A percentile compares a stretch with the other conserved stretches of the same genome.
These are phyloP conservation scores for Megaleporinus macrocephalus DNA, from an alignment of 2,113 vertebrate genomes.

Conservation along the genomic window DNA sequence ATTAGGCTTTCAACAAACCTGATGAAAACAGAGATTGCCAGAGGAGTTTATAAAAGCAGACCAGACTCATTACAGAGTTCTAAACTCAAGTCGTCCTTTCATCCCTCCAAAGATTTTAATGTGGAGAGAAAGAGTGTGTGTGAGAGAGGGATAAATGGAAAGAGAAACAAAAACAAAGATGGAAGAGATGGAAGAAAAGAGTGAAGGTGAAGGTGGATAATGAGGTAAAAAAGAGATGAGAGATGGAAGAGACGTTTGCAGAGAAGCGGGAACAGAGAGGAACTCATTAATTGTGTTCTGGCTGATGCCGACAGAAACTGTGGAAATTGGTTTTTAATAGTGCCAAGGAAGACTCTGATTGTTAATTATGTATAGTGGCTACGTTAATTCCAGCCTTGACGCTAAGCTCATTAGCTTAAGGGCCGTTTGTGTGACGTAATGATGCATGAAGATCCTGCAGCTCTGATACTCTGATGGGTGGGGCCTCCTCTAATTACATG, in stretches of 20 bases:
- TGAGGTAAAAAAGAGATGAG: not conserved
- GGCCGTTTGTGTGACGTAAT: slow-evolving; percentile 15
- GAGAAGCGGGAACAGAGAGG: slow-evolving; percentile 26
- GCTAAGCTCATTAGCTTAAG: slow-evolving; percentile 38
- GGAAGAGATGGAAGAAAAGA: not conserved
- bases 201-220: not conserved
- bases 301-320: slow-evolving; percentile 31
- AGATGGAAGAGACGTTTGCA: slow-evolving; percentile 45
- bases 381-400: slow-evolving; percentile 32
- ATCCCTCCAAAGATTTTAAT: slow-evolving; percentile 6
- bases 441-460: slow-evolving; percentile 25
- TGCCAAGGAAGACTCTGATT: slow-evolving; percentile 36
- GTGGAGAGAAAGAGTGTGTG: too few relatives aligned
- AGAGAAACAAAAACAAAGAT: slow-evolving; percentile 43
- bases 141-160: slow-evolving; percentile 19
- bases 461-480: slow-evolving; percentile 16
- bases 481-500: slow-evolving; percentile 32
- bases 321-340: slow-evolving; percentile 56
- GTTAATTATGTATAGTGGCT: slow-evolving; percentile 52
- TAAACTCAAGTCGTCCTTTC: slow-evolving; percentile 11
- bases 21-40: slow-evolving; percentile 10
- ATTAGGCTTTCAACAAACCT: slow-evolving; percentile 25
- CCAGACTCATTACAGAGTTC: slow-evolving; percentile 27
- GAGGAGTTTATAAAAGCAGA: slow-evolving; percentile 1
- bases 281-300: slow-evolving; percentile 30